Base-by-base conservation (phyloP, 64 coral and sea anemone species). In the Acropora tenuis region DNA sequence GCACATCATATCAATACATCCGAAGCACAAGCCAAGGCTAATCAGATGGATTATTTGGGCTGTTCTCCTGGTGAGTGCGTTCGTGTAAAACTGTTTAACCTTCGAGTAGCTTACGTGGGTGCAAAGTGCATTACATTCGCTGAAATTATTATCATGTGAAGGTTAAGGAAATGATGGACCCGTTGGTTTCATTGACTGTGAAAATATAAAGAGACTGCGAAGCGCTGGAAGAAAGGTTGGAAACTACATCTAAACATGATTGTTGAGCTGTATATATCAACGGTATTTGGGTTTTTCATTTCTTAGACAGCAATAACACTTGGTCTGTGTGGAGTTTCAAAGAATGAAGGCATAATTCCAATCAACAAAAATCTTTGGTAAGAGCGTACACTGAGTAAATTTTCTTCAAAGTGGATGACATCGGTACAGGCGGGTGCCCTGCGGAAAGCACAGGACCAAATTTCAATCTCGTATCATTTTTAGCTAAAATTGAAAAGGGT, bases 341-440 rank as follows among this genome's bases (percentile, higher is more conserved):
- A 90, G 7, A 85, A 96, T 40, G 87, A 93, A 82, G 95, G 95
- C 4, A 68, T 87, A 30, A 45, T 96, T 42, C 95, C 95, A 41
- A 96, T 96, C 69, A 96, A 93, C 87, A 96, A 96, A 67, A 96
- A 96, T 15, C 75, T 96, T 1, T 96, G 94, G 94, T 96, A 93
- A 92, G 86, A 67, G 6, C 6, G 20, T 77, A 16, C 68, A 71
- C 3, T 2, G 4, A 19, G 4, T 4, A 55, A 55, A 55, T 55
- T 7, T 71, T 3, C 61, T 13, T 66, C 61, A 11, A 17, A 13
- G 17, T 30, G 30, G 30, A 30, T 30, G 30, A 30, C 30, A 30
- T 30, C 30, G 30, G 30, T 30, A 30, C 30, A 30, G 30, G 30
- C 30, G 30, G 30, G 30, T 30, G 30, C 30, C 30, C 30, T 30